Conservation (phyloP, 2,888 invertebrate species). For the Hirtodrosophila alboralis region DNA sequence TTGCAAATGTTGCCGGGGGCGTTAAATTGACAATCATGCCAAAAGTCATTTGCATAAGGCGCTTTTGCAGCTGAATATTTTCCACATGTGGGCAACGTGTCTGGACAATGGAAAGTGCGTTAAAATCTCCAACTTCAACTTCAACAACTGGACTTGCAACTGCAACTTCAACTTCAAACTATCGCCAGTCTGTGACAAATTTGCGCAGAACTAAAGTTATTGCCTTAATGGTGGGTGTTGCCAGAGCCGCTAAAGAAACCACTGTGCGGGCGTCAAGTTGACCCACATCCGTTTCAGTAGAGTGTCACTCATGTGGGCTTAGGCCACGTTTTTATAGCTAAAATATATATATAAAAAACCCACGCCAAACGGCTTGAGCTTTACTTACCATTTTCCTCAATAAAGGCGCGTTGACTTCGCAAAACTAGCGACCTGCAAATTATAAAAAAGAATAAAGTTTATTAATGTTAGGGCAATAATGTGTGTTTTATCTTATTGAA, state of each 20-base stretch:
- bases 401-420: conserved; percentile 82
- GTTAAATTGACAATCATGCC: conserved; percentile 31
- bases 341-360: conserved; percentile 46
- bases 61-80: conserved; percentile 15
- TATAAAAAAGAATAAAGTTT: conserved; percentile 34
- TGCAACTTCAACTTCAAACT: too few relatives aligned
- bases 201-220: conserved; percentile 37
- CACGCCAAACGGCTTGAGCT: conserved; percentile 49
- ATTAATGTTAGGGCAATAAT: conserved; percentile 15
- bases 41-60: conserved; percentile 52
- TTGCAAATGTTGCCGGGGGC: conserved; percentile 35
- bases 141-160: conserved; percentile 20
- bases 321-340: conserved; percentile 50
- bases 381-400: conserved; percentile 83
- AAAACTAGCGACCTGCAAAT: conserved; percentile 82
- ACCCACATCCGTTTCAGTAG: conserved; percentile 65
- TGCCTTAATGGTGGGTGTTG: conserved; percentile 27
- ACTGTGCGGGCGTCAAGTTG: conserved; percentile 71
- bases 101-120: conserved; percentile 67
- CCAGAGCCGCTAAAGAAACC: conserved; percentile 17
- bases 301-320: conserved; percentile 61
- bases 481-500: not conserved
- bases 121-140: too few relatives aligned
- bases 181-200: conserved; percentile 65
- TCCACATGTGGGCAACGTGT: conserved; percentile 33